phyloP scores from a whole-genome alignment of 2,888 invertebrate genomes.

The Drosophila buzzatii region DNA sequence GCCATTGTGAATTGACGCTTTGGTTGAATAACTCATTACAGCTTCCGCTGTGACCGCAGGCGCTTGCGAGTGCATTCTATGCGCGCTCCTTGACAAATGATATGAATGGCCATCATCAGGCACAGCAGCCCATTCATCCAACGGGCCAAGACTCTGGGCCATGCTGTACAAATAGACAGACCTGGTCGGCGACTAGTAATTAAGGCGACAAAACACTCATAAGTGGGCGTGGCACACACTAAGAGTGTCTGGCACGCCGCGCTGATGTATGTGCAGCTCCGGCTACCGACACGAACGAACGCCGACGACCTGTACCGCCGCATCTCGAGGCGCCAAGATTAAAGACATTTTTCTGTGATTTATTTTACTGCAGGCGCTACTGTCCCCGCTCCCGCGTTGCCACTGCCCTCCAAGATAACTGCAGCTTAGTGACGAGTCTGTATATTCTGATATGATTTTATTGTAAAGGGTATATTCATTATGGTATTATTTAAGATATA shows the following conservation, averaged over 20 bases:
- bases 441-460: not conserved
- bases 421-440: conserved; percentile 9
- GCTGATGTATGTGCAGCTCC: conserved; percentile 63
- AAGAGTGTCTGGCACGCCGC: conserved; percentile 53
- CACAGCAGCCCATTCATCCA: conserved; percentile 64
- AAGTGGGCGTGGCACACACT: conserved; percentile 66
- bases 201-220: conserved; percentile 79
- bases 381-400: conserved; percentile 25
- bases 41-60: conserved; percentile 71
- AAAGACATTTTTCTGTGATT: conserved; percentile 78
- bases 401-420: conserved; percentile 2
- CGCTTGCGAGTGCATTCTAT: conserved; percentile 57
- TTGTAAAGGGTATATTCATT: not conserved
- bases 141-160: conserved; percentile 51
- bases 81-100: conserved; percentile 76
- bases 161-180: conserved; percentile 66
- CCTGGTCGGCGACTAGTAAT: conserved; percentile 63
- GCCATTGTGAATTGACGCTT: conserved; percentile 63
- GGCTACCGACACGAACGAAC: conserved; percentile 27
- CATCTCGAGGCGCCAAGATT: conserved; percentile 70
- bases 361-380: conserved; percentile 74
- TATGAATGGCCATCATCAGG: conserved; percentile 60
- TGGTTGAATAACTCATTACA: conserved; percentile 77
- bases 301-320: conserved; percentile 27
- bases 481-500: not conserved